Conservation (phyloP, 1,140 invertebrate species). For the Drosophila tsacasi region DNA sequence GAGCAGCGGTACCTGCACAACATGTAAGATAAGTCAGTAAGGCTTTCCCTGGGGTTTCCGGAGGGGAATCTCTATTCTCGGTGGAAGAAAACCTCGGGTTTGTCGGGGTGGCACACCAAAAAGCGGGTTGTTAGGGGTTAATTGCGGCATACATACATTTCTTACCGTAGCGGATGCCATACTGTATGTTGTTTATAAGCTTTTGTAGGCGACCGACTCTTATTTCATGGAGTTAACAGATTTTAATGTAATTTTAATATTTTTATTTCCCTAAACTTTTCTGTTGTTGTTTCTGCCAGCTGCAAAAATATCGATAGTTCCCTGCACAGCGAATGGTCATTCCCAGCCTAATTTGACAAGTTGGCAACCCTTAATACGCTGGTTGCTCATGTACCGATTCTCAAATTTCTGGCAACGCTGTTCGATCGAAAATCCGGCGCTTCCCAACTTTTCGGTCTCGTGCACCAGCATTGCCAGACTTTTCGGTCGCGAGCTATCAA, state of each 20-base stretch:
- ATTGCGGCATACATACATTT: slow-evolving; percentile 83
- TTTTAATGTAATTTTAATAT: slow-evolving; percentile 57
- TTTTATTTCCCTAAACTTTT: slow-evolving; percentile 41
- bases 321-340: not conserved
- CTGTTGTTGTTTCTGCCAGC: slow-evolving; percentile 58
- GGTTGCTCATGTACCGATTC: no score
- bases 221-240: slow-evolving; percentile 12
- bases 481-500: no score
- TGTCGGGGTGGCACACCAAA: slow-evolving; percentile 39
- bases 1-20: slow-evolving; percentile 89
- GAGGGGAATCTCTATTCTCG: slow-evolving; percentile 1
- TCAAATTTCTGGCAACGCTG: no score
- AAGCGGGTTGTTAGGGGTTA: slow-evolving; percentile 57
- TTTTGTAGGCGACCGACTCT: slow-evolving; percentile 25
- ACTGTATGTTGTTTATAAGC: slow-evolving; percentile 7
- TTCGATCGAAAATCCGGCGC: no score
- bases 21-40: slow-evolving; percentile 20
- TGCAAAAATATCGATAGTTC: slow-evolving; percentile 5
- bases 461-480: no score
- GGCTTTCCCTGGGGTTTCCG: not conserved
- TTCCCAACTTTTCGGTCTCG: no score
- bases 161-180: slow-evolving; percentile 85
- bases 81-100: slow-evolving; percentile 24
- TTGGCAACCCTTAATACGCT: no score
- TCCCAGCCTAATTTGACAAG: not conserved